Evolutionary conservation across 2,797 vertebrate species (phyloP).

Genomic region (Leuciscus waleckii): DNA sequence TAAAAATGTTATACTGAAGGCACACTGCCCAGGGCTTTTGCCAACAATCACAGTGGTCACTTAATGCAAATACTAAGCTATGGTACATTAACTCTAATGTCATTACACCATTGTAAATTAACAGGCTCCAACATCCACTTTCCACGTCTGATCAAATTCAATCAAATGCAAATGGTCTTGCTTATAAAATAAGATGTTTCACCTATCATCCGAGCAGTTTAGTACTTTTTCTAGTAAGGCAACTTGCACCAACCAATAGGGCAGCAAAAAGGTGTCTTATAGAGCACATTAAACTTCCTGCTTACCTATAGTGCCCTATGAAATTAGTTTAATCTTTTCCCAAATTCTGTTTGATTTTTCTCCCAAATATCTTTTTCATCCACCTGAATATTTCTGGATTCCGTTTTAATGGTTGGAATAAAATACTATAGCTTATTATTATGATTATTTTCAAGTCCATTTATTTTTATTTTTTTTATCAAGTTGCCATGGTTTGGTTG

Average conservation of each 20-base stretch:
- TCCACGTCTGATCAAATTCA: constrained; percentile 33
- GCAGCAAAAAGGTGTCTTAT: neutral
- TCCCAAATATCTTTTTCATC: no score
- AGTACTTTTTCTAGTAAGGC: neutral
- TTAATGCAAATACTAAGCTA: constrained; percentile 44
- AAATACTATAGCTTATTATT: no score
- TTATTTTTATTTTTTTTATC: no score
- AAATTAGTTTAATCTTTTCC: neutral
- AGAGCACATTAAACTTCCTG: neutral
- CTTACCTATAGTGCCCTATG: neutral
- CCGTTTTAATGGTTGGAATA: neutral
- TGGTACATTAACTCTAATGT: constrained; percentile 40
- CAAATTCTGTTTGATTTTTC: neutral
- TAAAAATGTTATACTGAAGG: constrained; percentile 33
- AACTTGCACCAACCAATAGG: neutral
- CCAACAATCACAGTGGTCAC: constrained; percentile 41
- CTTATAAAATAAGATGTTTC: constrained; percentile 10
- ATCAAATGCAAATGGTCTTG: constrained; percentile 7
- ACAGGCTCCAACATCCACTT: constrained; percentile 29
- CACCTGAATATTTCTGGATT: neutral
- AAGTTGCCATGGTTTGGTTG: no score
- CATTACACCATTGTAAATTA: constrained; percentile 30
- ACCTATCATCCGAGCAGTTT: neutral
- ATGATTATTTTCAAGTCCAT: no score
- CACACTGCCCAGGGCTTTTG: constrained; percentile 33